Percentiles rank a stretch among this genome's conserved stretches.
Conservation (phyloP, 2,113 vertebrate species). For the Ochotona curzoniae region DNA sequence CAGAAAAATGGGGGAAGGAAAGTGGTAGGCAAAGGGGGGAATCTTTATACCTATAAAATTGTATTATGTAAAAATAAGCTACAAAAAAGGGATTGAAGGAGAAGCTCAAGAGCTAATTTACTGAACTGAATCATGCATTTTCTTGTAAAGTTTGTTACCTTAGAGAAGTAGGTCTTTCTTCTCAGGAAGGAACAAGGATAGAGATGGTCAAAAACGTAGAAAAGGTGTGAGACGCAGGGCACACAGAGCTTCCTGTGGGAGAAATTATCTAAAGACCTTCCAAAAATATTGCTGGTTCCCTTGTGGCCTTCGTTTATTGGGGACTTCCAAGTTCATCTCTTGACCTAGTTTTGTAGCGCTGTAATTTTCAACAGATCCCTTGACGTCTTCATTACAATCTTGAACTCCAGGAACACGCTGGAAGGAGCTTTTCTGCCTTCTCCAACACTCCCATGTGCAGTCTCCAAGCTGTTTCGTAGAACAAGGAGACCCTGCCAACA, state of each 20-base stretch:
- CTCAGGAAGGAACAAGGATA: not conserved
- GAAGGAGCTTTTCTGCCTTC: not conserved
- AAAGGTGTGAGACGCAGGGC: not conserved
- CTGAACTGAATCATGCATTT: constrained; percentile 6
- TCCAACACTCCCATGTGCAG: not conserved
- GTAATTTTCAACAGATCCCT: constrained; percentile 25
- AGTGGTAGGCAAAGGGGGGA: too few relatives aligned
- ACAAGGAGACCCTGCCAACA: constrained; percentile 13
- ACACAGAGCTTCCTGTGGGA: not conserved
- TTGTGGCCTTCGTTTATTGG: not conserved
- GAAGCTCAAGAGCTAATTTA: not conserved
- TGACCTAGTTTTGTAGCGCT: constrained; percentile 7
- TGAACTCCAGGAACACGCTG: constrained; percentile 12
- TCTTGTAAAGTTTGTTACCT: not conserved
- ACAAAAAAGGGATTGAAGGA: not conserved
- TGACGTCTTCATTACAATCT: constrained; percentile 27
- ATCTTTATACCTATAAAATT: too few relatives aligned
- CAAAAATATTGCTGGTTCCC: not conserved
- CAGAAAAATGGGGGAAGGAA: too few relatives aligned
- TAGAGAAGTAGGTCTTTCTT: not conserved
- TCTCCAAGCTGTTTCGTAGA: constrained; percentile 46
- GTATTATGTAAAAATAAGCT: too few relatives aligned
- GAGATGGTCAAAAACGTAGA: not conserved
- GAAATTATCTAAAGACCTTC: not conserved
- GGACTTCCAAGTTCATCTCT: not conserved